Evolutionary conservation across 2,113 vertebrate genomes (phyloP).

Genomic region (Cricetomys ansorgei): DNA sequence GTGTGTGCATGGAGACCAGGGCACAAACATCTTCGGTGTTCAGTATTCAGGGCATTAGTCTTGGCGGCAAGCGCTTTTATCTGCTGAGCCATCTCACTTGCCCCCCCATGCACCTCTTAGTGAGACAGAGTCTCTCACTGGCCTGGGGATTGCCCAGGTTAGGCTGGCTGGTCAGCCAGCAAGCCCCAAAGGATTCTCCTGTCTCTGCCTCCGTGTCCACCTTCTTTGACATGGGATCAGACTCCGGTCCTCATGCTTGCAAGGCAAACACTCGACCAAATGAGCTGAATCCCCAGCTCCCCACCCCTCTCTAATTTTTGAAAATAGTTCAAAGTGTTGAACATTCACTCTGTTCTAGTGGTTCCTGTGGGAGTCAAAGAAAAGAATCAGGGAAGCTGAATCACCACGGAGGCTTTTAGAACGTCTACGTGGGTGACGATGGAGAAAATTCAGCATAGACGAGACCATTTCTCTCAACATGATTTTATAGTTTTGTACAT

Average conservation of each 20-base stretch:
- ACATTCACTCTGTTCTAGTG: background rate
- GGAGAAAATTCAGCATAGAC: background rate
- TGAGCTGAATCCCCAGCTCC: background rate
- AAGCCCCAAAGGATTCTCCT: background rate
- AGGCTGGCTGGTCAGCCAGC: background rate
- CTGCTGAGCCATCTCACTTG: background rate
- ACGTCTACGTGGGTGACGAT: background rate
- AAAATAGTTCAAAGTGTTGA: background rate
- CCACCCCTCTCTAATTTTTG: background rate
- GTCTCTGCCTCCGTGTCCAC: background rate
- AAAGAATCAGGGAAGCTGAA: background rate
- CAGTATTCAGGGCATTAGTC: background rate
- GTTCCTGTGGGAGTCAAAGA: background rate
- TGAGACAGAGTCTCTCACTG: background rate
- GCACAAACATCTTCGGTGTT: background rate
- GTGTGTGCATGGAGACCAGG: background rate
- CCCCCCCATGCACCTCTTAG: background rate
- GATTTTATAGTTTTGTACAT: background rate
- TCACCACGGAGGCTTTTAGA: background rate
- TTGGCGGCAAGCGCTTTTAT: background rate
- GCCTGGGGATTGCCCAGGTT: background rate
- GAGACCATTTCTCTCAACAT: background rate
- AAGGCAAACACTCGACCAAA: background rate
- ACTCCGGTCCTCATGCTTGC: background rate
- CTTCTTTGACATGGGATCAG: background rate